phyloP scores from a whole-genome alignment of 2,113 vertebrate species.

The Oncorhynchus tshawytscha region DNA sequence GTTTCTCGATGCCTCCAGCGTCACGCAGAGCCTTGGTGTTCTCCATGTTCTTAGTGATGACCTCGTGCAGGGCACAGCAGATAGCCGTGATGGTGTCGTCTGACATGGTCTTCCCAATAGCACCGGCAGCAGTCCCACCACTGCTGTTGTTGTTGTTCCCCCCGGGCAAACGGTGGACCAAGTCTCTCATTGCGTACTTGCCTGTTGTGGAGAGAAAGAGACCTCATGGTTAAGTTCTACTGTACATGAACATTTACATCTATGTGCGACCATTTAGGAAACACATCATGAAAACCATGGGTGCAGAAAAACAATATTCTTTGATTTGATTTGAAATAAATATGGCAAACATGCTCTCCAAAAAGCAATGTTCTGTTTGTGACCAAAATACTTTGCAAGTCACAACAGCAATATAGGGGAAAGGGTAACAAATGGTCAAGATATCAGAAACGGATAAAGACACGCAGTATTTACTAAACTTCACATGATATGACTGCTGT shows the following conservation, averaged over 20 bases:
- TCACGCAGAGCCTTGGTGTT: slow-evolving; percentile 97
- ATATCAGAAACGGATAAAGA: too few species aligned
- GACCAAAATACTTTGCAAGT: too few species aligned
- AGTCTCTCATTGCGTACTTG: slow-evolving; percentile 96
- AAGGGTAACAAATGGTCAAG: background rate
- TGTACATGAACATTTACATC: too few species aligned
- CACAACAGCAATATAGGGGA: background rate
- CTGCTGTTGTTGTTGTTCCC: slow-evolving; percentile 83
- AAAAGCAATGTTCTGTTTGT: too few species aligned
- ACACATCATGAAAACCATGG: too few species aligned
- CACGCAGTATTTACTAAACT: too few species aligned
- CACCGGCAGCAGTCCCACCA: slow-evolving; percentile 45
- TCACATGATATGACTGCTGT: too few species aligned
- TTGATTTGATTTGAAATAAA: too few species aligned
- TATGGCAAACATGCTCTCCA: too few species aligned
- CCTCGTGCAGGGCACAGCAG: slow-evolving; percentile 94
- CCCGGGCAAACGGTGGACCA: slow-evolving; percentile 91
- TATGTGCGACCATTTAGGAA: too few species aligned
- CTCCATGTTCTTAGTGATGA: slow-evolving; percentile 99
- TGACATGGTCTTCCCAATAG: slow-evolving; percentile 89
- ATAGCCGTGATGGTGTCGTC: slow-evolving; percentile 94
- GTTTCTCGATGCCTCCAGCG: slow-evolving; percentile 93
- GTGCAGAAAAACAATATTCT: too few species aligned
- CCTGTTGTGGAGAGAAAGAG: slow-evolving; percentile 56
- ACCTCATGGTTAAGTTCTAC: too few species aligned